phyloP scores from a whole-genome alignment of 2,888 invertebrate genomes.

The Oscheius sp. region DNA sequence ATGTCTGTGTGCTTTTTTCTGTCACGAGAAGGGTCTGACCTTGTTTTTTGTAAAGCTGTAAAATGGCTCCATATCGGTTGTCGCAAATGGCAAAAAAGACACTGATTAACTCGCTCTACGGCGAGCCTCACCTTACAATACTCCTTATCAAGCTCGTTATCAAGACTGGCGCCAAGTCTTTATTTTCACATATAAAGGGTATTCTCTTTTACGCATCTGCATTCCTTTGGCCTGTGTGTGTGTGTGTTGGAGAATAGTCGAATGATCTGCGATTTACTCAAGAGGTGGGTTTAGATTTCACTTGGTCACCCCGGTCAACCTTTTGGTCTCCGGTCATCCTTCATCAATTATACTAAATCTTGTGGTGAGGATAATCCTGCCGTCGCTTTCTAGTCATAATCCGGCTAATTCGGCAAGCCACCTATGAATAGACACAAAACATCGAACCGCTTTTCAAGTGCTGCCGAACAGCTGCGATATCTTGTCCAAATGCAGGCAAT shows the following conservation, averaged over 20 bases:
- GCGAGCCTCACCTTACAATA: constrained; percentile 5
- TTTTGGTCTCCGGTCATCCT: neutral
- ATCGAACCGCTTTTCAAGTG: constrained; percentile 19
- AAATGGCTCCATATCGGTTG: no score
- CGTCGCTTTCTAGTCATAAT: constrained; percentile 16
- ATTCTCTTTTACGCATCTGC: constrained; percentile 1
- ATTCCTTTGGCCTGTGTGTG: neutral
- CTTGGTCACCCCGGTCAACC: neutral
- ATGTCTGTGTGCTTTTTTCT: no score
- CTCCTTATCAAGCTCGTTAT: constrained; percentile 16
- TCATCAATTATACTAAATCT: neutral
- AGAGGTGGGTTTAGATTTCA: constrained; percentile 24
- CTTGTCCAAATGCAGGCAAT: constrained; percentile 14
- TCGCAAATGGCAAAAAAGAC: neutral
- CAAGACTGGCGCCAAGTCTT: constrained; percentile 18
- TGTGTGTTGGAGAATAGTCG: no score
- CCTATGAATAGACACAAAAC: constrained; percentile 12
- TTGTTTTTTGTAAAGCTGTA: no score
- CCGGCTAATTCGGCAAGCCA: neutral
- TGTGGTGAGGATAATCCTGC: no score
- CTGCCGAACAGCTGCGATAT: constrained; percentile 14
- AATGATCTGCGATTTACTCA: constrained; percentile 19
- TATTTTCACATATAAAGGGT: constrained; percentile 22
- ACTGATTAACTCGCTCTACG: neutral
- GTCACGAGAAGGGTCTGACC: neutral